phyloP scores from a whole-genome alignment of 2,797 vertebrate species.

The Sphenodon punctatus region DNA sequence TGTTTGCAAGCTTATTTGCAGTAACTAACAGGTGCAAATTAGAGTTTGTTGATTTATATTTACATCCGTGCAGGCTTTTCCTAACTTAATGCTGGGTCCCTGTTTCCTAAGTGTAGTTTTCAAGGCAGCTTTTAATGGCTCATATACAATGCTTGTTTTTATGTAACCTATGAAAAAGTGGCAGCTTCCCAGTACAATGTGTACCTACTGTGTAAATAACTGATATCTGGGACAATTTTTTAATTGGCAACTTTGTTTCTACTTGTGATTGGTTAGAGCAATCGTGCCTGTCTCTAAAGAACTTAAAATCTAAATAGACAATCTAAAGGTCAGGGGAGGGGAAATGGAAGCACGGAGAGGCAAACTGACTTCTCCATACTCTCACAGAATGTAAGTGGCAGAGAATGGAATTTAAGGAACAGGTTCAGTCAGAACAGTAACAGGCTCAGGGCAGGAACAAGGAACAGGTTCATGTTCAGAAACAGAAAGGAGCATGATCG shows the following conservation, averaged over 20 bases:
- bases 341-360: too few species aligned
- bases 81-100: background rate
- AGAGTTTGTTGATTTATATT: background rate
- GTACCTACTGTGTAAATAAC: background rate
- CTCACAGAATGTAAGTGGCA: too few species aligned
- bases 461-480: too few species aligned
- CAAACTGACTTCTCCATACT: too few species aligned
- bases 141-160: background rate
- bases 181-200: background rate
- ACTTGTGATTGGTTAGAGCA: background rate
- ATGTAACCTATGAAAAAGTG: background rate
- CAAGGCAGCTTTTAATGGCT: background rate
- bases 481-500: too few species aligned
- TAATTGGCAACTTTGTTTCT: slow-evolving; percentile 34
- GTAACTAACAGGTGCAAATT: slow-evolving; percentile 2
- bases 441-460: too few species aligned
- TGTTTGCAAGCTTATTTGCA: background rate
- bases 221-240: background rate
- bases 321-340: too few species aligned
- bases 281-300: too few species aligned
- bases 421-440: too few species aligned
- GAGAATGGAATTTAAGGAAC: too few species aligned
- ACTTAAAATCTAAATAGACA: too few species aligned
- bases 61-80: background rate
- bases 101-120: background rate